These are phyloP conservation scores for Drymonia ruficornis DNA, from an alignment of 2,888 invertebrate species.

Conservation along the genomic window DNA sequence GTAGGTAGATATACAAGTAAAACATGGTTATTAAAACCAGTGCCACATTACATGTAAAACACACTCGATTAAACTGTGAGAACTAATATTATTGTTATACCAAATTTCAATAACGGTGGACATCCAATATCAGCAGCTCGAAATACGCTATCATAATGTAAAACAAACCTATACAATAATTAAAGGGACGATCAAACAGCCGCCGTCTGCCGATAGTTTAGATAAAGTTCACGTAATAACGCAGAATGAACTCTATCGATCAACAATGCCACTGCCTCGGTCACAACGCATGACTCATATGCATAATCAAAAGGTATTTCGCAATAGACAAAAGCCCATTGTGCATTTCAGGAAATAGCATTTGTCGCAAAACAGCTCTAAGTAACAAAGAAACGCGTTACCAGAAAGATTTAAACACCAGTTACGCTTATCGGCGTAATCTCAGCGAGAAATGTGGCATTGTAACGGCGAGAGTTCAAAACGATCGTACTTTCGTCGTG, in stretches of 20 bases:
- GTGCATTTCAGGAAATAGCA: constrained; percentile 61
- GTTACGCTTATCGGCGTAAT: constrained; percentile 63
- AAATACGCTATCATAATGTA: constrained; percentile 45
- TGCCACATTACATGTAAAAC: background rate
- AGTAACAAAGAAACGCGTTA: constrained; percentile 67
- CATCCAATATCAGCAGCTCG: constrained; percentile 37
- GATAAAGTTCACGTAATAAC: constrained; percentile 46
- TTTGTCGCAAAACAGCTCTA: constrained; percentile 60
- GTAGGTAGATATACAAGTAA: background rate
- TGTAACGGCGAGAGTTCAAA: constrained; percentile 64
- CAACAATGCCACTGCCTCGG: constrained; percentile 40
- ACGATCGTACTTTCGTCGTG: constrained; percentile 57
- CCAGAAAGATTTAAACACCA: constrained; percentile 65
- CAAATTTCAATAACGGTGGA: constrained; percentile 48
- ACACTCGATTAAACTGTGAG: constrained; percentile 9
- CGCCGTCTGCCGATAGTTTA: constrained; percentile 36
- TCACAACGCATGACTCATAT: constrained; percentile 52
- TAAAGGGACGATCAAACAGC: constrained; percentile 36
- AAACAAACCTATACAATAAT: constrained; percentile 45
- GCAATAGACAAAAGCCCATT: constrained; percentile 70
- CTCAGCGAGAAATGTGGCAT: constrained; percentile 60
- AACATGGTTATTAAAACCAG: background rate
- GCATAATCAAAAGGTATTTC: constrained; percentile 42
- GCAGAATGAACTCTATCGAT: constrained; percentile 34
- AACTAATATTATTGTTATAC: constrained; percentile 35